phyloP scores from a whole-genome alignment of 2,888 invertebrate genomes.

The Luperina nickerlii region DNA sequence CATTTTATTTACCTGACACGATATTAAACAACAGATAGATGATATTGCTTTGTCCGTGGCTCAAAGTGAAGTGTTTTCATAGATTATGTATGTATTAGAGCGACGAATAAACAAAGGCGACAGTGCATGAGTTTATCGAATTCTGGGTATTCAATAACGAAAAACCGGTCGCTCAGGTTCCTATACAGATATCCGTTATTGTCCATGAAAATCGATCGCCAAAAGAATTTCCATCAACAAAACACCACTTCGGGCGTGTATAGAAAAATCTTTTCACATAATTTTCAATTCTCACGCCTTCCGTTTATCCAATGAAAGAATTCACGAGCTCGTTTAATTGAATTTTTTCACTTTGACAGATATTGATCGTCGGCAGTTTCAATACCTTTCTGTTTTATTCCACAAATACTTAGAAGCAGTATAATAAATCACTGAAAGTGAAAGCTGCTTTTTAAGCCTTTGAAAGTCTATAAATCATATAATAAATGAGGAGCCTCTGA shows the following conservation, averaged over 20 bases:
- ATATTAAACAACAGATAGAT: conserved; percentile 26
- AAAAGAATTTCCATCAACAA: conserved; percentile 78
- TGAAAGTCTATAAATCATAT: conserved; percentile 83
- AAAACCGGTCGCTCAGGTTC: conserved; percentile 28
- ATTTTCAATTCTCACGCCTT: conserved; percentile 85
- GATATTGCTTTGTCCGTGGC: conserved; percentile 26
- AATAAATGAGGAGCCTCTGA: conserved; percentile 77
- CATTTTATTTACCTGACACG: conserved; percentile 29
- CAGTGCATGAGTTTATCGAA: conserved; percentile 6
- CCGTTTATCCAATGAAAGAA: conserved; percentile 85
- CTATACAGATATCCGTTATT: conserved; percentile 61
- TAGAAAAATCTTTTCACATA: conserved; percentile 82
- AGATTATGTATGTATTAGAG: conserved; percentile 25
- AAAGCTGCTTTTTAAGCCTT: conserved; percentile 84
- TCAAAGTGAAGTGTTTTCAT: conserved; percentile 22
- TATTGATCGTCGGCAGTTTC: conserved; percentile 85
- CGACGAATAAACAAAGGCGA: conserved; percentile 34
- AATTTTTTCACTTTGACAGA: conserved; percentile 85
- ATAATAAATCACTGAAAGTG: conserved; percentile 86
- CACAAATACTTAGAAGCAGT: conserved; percentile 80
- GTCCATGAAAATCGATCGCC: conserved; percentile 74
- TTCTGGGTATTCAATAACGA: conserved; percentile 28
- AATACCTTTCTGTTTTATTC: conserved; percentile 85
- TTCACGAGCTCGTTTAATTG: conserved; percentile 84
- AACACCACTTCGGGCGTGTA: conserved; percentile 78